Percentiles rank a stretch among this genome's conserved stretches.
Conservation (phyloP, 2,888 invertebrate species). For the Drosophila barbarae region DNA sequence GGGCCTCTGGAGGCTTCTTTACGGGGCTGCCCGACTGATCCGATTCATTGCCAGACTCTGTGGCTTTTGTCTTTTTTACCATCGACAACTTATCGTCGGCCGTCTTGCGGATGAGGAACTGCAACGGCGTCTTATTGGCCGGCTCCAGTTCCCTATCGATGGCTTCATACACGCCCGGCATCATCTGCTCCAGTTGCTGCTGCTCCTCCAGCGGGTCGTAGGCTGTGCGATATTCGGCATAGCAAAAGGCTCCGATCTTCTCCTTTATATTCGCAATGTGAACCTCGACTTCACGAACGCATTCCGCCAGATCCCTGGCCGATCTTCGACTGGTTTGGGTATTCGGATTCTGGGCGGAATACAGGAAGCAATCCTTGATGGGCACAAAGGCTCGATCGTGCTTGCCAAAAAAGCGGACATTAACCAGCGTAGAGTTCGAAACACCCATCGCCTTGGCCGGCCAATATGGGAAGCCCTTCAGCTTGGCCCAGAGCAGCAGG, state of each 20-base stretch:
- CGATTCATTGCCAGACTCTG: slow-evolving; percentile 75
- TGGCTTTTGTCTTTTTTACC: slow-evolving; percentile 72
- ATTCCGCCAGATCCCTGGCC: slow-evolving; percentile 82
- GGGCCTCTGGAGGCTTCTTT: slow-evolving; percentile 38
- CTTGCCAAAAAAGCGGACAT: slow-evolving; percentile 96
- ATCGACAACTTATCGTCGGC: slow-evolving; percentile 79
- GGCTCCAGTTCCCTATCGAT: slow-evolving; percentile 66
- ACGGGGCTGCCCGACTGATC: slow-evolving; percentile 67
- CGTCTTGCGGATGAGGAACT: slow-evolving; percentile 79
- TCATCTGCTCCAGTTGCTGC: slow-evolving; percentile 84
- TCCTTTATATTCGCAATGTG: slow-evolving; percentile 87
- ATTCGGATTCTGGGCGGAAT: slow-evolving; percentile 88
- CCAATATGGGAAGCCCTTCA: slow-evolving; percentile 98
- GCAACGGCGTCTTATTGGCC: slow-evolving; percentile 76
- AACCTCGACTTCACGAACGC: slow-evolving; percentile 86
- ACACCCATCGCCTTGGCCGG: slow-evolving; percentile 94
- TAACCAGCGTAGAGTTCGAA: slow-evolving; percentile 85
- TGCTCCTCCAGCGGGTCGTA: slow-evolving; percentile 84
- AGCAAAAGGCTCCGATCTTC: slow-evolving; percentile 86
- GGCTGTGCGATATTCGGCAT: slow-evolving; percentile 85
- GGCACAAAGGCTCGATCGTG: slow-evolving; percentile 97
- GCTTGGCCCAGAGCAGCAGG: slow-evolving; percentile 95
- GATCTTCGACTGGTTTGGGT: slow-evolving; percentile 76
- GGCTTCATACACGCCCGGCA: slow-evolving; percentile 80
- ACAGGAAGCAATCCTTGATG: slow-evolving; percentile 89